Conservation (phyloP, 2,888 invertebrate species). For the Empis stercorea region DNA sequence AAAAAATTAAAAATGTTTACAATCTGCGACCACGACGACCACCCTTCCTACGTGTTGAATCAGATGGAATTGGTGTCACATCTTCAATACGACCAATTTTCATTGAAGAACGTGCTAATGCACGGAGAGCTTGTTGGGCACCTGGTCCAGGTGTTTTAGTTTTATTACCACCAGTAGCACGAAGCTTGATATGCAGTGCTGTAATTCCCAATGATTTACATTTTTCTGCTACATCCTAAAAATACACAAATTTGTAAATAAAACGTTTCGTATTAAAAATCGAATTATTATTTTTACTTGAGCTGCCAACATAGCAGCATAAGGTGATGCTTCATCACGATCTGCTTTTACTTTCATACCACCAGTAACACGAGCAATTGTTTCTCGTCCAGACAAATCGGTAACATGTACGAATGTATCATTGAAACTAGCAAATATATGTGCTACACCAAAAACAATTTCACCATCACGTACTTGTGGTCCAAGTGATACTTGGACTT, state of each 20-base stretch:
- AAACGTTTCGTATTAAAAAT: too few species aligned
- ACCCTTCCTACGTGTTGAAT: slow-evolving; percentile 98
- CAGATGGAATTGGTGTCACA: slow-evolving; percentile 98
- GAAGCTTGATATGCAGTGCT: slow-evolving; percentile 93
- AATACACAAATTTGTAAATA: not conserved
- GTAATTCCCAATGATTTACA: slow-evolving; percentile 96
- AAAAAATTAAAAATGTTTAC: slow-evolving; percentile 51
- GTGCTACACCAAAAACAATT: slow-evolving; percentile 96
- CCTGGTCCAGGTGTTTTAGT: slow-evolving; percentile 98
- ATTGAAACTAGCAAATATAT: slow-evolving; percentile 99
- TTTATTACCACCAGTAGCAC: slow-evolving; percentile 98
- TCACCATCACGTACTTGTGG: slow-evolving; percentile 96
- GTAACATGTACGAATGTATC: slow-evolving; percentile 99
- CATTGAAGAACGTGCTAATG: slow-evolving; percentile 97
- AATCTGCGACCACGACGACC: slow-evolving; percentile 98
- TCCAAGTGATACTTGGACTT: slow-evolving; percentile 89
- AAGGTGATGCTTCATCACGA: slow-evolving; percentile 98
- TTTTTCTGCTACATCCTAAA: slow-evolving; percentile 94
- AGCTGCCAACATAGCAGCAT: slow-evolving; percentile 99
- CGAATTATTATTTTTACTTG: too few species aligned
- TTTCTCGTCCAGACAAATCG: slow-evolving; percentile 94
- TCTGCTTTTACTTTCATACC: slow-evolving; percentile 99
- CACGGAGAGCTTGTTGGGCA: slow-evolving; percentile 94
- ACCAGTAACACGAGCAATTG: slow-evolving; percentile 88
- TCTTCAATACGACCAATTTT: slow-evolving; percentile 99